phyloP scores from a whole-genome alignment of 2,888 invertebrate species.

The Tetragonisca angustula region DNA sequence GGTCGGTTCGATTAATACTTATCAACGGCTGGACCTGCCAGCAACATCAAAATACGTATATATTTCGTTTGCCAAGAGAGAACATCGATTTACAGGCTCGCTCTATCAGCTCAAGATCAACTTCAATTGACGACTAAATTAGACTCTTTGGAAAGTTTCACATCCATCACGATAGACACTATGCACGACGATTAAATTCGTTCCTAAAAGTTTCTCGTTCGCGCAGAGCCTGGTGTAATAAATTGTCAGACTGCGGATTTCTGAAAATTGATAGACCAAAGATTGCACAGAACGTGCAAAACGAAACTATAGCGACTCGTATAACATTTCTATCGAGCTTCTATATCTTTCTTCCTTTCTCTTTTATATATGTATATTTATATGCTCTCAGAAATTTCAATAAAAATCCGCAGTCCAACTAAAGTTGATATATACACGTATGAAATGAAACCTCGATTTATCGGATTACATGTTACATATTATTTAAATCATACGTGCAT shows the following conservation, averaged over 20 bases:
- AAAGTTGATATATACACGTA: too few relatives aligned
- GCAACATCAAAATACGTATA: constrained; percentile 50
- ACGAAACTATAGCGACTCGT: too few relatives aligned
- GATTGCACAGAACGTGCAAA: too few relatives aligned
- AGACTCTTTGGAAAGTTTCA: constrained; percentile 39
- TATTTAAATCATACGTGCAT: too few relatives aligned
- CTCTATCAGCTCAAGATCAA: constrained; percentile 14
- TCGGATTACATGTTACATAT: background rate
- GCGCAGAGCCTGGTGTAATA: background rate
- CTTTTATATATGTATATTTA: too few relatives aligned
- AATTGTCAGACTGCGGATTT: too few relatives aligned
- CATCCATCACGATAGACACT: constrained; percentile 36
- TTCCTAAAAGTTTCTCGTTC: background rate
- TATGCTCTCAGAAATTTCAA: too few relatives aligned
- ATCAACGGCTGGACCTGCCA: constrained; percentile 66
- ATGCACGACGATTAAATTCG: constrained; percentile 20
- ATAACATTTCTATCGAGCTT: too few relatives aligned
- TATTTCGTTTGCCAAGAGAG: background rate
- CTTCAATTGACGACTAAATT: constrained; percentile 41
- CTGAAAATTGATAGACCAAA: too few relatives aligned
- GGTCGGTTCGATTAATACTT: constrained; percentile 40
- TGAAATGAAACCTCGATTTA: background rate
- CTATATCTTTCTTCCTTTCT: too few relatives aligned
- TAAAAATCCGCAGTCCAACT: too few relatives aligned
- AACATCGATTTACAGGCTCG: constrained; percentile 32